A percentile compares a stretch with the other conserved stretches of the same genome.
Evolutionary conservation across 2,797 vertebrate genomes (phyloP).

Genomic region (Propithecus perrieri): DNA sequence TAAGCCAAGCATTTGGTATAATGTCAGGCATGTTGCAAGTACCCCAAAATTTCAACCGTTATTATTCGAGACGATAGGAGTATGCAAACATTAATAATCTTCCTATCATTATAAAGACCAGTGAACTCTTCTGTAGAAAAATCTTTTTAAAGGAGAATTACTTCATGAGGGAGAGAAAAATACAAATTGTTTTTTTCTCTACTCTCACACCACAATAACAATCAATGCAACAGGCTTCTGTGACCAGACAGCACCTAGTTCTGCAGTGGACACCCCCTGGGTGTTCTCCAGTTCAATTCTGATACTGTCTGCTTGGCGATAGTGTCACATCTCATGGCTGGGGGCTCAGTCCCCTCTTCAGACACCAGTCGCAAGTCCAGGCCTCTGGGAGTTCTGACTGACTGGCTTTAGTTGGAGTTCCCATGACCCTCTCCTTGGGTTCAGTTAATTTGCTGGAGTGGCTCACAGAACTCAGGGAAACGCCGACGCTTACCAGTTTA

Average conservation of each 20-base stretch:
- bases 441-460: not conserved
- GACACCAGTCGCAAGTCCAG: not conserved
- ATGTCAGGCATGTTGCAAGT: not conserved
- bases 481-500: not conserved
- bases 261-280: not conserved
- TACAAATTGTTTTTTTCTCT: not conserved
- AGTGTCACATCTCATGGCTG: not conserved
- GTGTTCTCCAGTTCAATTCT: not conserved
- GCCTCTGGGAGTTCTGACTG: not conserved
- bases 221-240: not conserved
- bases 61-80: not conserved
- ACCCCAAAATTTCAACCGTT: not conserved
- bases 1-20: not conserved
- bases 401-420: not conserved
- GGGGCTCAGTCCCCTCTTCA: not conserved
- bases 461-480: not conserved
- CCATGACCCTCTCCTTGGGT: too few species aligned
- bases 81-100: not conserved
- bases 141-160: not conserved
- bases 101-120: not conserved
- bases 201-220: not conserved
- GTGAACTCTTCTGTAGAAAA: not conserved
- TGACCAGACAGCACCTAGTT: not conserved
- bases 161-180: not conserved
- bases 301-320: not conserved